phyloP scores from a whole-genome alignment of 2,888 invertebrate species.

The Ptychoptera albimana region DNA sequence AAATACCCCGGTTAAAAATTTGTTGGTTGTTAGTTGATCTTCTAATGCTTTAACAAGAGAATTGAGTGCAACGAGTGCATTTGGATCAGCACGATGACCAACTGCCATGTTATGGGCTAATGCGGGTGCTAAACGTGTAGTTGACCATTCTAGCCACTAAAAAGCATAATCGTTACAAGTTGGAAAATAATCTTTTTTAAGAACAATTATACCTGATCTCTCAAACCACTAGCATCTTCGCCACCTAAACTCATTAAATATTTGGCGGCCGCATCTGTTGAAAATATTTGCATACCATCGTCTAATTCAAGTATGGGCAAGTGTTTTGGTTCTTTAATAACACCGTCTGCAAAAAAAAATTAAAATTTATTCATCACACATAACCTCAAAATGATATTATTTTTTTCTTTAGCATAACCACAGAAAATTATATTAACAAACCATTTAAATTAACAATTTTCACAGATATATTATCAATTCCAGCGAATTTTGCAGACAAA shows the following conservation, averaged over 20 bases:
- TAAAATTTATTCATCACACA: not conserved
- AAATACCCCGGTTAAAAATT: constrained; percentile 44
- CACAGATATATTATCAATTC: constrained; percentile 36
- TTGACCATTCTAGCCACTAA: constrained; percentile 53
- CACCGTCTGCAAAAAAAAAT: constrained; percentile 26
- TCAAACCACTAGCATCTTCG: constrained; percentile 23
- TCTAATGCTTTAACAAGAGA: constrained; percentile 41
- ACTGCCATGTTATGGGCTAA: constrained; percentile 35
- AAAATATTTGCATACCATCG: constrained; percentile 46
- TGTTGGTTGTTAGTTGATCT: constrained; percentile 31
- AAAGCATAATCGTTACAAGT: constrained; percentile 9
- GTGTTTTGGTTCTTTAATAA: constrained; percentile 37
- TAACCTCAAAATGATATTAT: not conserved
- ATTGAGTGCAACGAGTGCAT: constrained; percentile 39
- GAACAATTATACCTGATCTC: constrained; percentile 25
- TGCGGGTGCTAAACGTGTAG: constrained; percentile 40
- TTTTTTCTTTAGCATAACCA: too few relatives aligned
- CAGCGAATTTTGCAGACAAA: constrained; percentile 48
- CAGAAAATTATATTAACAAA: constrained; percentile 21
- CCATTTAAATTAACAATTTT: constrained; percentile 44
- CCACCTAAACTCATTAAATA: constrained; percentile 39
- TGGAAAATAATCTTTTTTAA: not conserved
- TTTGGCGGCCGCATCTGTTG: constrained; percentile 52
- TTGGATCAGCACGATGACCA: constrained; percentile 35
- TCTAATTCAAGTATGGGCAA: constrained; percentile 51